Base-by-base conservation (phyloP, 2,797 vertebrate genomes). In the Sitta carolinensis region DNA sequence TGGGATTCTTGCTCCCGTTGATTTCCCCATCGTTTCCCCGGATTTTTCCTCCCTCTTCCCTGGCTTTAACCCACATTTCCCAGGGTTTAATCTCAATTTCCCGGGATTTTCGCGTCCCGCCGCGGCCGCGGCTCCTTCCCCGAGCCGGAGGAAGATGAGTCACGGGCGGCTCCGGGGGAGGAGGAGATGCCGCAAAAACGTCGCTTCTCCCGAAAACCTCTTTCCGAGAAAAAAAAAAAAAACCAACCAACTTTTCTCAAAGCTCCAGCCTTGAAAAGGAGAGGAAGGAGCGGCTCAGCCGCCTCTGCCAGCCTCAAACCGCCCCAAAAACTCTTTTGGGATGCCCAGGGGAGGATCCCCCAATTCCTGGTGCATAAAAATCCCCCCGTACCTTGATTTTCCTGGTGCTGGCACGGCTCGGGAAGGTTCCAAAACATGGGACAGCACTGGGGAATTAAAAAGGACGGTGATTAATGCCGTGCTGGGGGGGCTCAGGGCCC, bases 71-170 rank as follows among this genome's bases (percentile, higher is more conserved):
- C 20, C 6, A 25, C 3, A 36, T 36, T 36, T 36, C 36, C 36
- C 36, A 36, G 36, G 36, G 36, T 36, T 36, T 36, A 36, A 36
- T 10, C 36, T 36, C 36, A 36, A 36, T 36, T 36, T 36, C 36
- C 61, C 61, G 26, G 26, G 61, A 25, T 51, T 50, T 51, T 51
- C 45, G 15, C 12, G 70, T 36, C 70, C 62, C 45, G 26, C 51
- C 59, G 50, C 26, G 20, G 45, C 47, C n/a, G 67, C 58, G 19
- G 58, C 50, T 83, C 58, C 68, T 30, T 29, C 81, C 59, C 80
- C 68, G 25, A 11, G 68, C 59, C 50, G 25, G 95, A 96, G 95
- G 95, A 95, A 93, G 87, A 92, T 97, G 96, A 97, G 92, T 97
- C 95, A 97, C 67, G 86, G 79, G 69, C 92, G 75, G 78, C 87